A percentile compares a stretch with the other conserved stretches of the same genome.
phyloP scores from a whole-genome alignment of 2,113 vertebrate species.

The Sylvietta virens region DNA sequence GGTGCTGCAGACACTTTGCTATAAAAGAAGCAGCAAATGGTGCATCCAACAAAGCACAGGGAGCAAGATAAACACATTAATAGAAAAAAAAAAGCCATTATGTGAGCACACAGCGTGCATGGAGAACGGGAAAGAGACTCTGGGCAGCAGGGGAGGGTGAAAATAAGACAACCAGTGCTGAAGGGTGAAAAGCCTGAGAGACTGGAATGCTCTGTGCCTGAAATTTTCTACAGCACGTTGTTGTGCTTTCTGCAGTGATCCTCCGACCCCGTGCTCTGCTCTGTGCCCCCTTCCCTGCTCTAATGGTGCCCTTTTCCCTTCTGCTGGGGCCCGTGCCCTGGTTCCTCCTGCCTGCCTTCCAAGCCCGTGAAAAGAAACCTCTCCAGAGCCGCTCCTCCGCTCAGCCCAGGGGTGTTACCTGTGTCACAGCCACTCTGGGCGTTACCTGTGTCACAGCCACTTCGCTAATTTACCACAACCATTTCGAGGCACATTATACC shows the following conservation, averaged over 20 bases:
- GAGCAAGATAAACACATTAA: not conserved
- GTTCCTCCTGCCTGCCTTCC: not conserved
- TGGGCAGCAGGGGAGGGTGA: not conserved
- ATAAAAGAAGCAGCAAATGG: not conserved
- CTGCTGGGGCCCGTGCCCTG: rapidly evolving
- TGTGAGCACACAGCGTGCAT: not conserved
- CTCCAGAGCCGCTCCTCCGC: not conserved
- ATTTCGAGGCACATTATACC: not conserved
- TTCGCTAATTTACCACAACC: not conserved
- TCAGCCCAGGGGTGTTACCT: not conserved
- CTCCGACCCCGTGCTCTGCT: not conserved
- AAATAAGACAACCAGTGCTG: not conserved
- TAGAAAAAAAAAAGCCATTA: not conserved
- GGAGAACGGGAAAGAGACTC: not conserved
- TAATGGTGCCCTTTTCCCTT: not conserved
- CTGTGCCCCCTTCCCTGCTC: not conserved
- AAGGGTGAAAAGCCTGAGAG: not conserved
- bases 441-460: not conserved
- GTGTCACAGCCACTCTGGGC: not conserved
- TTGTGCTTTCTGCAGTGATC: not conserved
- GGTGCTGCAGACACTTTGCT: not conserved
- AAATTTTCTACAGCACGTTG: not conserved
- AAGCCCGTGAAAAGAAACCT: not conserved
- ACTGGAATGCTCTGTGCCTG: not conserved
- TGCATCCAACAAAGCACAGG: not conserved